Base-by-base conservation (phyloP, 2,888 invertebrate genomes). In the Drosophila parthenogenetica region DNA sequence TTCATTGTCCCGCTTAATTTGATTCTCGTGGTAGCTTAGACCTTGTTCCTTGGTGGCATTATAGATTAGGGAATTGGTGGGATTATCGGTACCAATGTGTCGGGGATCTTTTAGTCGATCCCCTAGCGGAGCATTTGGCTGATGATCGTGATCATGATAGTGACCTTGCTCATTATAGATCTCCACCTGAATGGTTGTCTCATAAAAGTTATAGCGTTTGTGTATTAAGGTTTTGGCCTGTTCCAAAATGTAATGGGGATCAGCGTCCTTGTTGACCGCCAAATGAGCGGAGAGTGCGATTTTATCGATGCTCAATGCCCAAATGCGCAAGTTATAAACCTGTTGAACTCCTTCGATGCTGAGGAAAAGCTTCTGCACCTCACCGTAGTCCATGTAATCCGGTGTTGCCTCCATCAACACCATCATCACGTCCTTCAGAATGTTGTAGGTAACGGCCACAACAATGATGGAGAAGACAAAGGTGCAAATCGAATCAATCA, bases 101-200 rank as follows among this genome's bases (percentile, higher is more conserved):
- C 40, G 8, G 17, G 43, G 32, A 35, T 55, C 0, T 5, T 11
- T 32, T 14, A 43, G 14, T 5, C 17, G 17, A 3, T 19, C 13
- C 1, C 43, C 54, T 7, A 19, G 32, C 10, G 54, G 40, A 1
- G 43, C 29, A 5, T 40, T 43, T 11, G 42, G 42, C 11, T n/a
- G 10, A 19, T 55, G 43, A 22, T 43, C 43, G 29, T 54, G 29
- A 19, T 32, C 40, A 13, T 53, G 39, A 5, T 25, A 16, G 5
- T 54, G 13, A 3, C 5, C 3, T 5, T 13, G 16, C 8, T 67
- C 59, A 7, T 58, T 50, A 14, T 77, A 85, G n/a, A 76, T 86
- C 50, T 86, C 85, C 32, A 86, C 80, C 48, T 86, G 85, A 25
- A 86, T 83, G 35, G 85, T 86, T 0, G 89, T 89, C 67, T 86